A percentile compares a stretch with the other conserved stretches of the same genome.
phyloP scores from a whole-genome alignment of 1,140 invertebrate species.

The Acromyrmex echinatior region DNA sequence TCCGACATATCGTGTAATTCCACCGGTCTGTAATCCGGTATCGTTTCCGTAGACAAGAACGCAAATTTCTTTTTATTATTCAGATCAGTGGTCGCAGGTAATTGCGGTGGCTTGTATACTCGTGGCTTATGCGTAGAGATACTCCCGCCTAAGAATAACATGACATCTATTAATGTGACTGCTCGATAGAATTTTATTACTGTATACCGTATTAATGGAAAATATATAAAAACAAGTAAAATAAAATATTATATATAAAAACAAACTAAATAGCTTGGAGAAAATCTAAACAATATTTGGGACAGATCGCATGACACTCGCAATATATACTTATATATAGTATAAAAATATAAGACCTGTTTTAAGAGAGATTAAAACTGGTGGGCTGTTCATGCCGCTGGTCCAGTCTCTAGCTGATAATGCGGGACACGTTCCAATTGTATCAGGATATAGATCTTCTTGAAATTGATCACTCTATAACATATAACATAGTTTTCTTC shows the following conservation, averaged over 20 bases:
- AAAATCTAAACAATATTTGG: background rate
- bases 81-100: conserved; percentile 87
- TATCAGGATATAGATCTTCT: conserved; percentile 98
- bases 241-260: no score
- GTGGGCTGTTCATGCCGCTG: conserved; percentile 93
- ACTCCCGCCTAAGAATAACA: conserved; percentile 87
- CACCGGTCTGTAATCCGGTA: conserved; percentile 93
- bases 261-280: background rate
- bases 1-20: conserved; percentile 87
- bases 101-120: conserved; percentile 87
- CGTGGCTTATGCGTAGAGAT: conserved; percentile 92
- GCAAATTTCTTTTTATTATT: conserved; percentile 95
- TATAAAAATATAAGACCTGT: conserved; percentile 87
- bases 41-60: conserved; percentile 93
- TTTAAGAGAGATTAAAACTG: conserved; percentile 94
- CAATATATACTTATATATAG: background rate
- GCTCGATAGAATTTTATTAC: background rate
- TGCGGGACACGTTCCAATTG: conserved; percentile 93
- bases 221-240: background rate
- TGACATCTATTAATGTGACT: background rate
- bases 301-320: background rate
- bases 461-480: conserved; percentile 91
- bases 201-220: background rate
- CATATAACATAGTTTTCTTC: conserved; percentile 7
- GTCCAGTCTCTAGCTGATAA: conserved; percentile 96